Conservation (phyloP, 2,113 vertebrate genomes). For the Nannospalax galili region DNA sequence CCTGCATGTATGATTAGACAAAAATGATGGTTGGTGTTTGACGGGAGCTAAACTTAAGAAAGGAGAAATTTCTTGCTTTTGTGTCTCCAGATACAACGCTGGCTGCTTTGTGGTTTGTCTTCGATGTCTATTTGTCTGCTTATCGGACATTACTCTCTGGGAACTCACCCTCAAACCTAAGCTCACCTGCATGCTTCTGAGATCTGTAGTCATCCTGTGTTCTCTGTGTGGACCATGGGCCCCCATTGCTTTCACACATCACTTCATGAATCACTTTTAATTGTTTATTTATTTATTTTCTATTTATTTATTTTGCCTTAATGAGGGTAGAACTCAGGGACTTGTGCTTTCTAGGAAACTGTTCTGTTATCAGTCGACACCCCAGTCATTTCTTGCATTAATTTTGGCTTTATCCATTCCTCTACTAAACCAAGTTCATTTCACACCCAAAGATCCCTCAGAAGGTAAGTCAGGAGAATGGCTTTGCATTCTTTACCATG, state of each 20-base stretch:
- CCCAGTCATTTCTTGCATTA: not conserved
- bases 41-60: not conserved
- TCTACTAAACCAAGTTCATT: not conserved
- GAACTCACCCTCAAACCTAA: not conserved
- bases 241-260: accelerated
- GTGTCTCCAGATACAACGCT: not conserved
- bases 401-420: not conserved
- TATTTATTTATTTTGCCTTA: not conserved
- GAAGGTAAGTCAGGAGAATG: not conserved
- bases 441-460: not conserved
- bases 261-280: not conserved
- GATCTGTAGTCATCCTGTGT: not conserved
- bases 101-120: not conserved
- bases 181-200: not conserved
- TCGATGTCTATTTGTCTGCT: not conserved
- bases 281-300: no score
- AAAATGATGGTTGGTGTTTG: not conserved
- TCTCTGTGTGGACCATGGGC: not conserved
- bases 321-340: not conserved
- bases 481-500: not conserved
- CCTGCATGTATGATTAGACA: not conserved
- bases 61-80: not conserved
- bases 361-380: not conserved
- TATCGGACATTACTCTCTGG: not conserved
- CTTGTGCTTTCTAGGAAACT: not conserved